Evolutionary conservation across 2,113 vertebrate species (phyloP), one percentile per base, ranked within the genome.

Genomic region (Ophiodon elongatus): DNA sequence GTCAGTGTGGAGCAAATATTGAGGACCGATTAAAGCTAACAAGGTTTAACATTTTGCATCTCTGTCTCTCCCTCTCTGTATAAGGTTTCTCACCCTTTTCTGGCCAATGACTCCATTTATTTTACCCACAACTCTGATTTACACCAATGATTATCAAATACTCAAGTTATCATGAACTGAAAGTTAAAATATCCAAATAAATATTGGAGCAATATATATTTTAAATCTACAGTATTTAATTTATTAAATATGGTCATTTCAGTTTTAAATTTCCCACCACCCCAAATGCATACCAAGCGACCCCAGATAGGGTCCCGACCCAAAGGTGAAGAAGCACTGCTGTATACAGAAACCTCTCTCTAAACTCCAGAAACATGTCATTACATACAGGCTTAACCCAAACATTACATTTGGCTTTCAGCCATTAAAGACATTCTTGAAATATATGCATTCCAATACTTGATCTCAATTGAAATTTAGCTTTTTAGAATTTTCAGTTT

Each of bases 311-410:
- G 1, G n/a, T 29, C 69, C 7, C 10, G 29, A 37, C 10, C 45
- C 39, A 25, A 69, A 66, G 57, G 29, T 73, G 52, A 76, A 80
- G 39, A 81, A 79, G 73, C 76, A 65, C 15, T 64, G n/a, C 21
- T 68, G 5, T 50, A 10, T 35, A 74, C 13, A 43, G 3, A 43
- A 41, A 41, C 39, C 39, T 41, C 39, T 41, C 39, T 52, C 50
- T 21, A 23, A 52, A 73, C 29, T 56, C 66, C 66, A 67, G 27
- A 85, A 73, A 83, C 82, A 43, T 65, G 33, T 43, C 74, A 60
- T 81, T 76, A 57, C 80, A 88, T 87, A 85, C 80, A 86, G 65
- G 37, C 52, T 80, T 39, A 80, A 77, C 54, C 59, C 29, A 84
- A 79, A 79, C 59, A 66, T 73, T 83, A 50, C n/a, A 79, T 33